Conservation (phyloP, 1,140 invertebrate genomes). For the Sycophila sp. region DNA sequence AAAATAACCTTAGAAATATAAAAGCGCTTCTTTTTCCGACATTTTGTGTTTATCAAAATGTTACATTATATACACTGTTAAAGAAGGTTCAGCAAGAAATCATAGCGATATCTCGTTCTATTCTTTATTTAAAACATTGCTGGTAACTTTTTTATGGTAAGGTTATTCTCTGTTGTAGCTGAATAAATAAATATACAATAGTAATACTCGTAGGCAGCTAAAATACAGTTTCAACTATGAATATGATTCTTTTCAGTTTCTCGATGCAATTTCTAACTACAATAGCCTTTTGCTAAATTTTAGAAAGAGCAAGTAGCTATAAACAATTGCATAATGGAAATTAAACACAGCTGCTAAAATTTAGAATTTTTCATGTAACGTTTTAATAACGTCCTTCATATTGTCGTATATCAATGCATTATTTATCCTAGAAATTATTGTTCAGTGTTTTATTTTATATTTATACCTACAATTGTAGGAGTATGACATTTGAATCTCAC, state of each 20-base stretch:
- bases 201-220: conserved; percentile 40
- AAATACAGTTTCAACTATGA: conserved; percentile 9
- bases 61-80: conserved; percentile 25
- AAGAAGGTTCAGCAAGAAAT: conserved; percentile 21
- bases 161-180: conserved; percentile 44
- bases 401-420: background rate
- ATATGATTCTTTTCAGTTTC: background rate
- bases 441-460: background rate
- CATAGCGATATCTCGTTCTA: conserved; percentile 17
- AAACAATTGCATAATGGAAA: background rate
- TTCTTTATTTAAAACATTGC: conserved; percentile 22
- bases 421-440: too few relatives aligned
- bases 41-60: conserved; percentile 28
- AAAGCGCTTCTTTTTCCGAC: conserved; percentile 35
- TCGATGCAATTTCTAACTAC: conserved; percentile 9
- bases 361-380: background rate
- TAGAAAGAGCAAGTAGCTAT: background rate
- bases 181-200: conserved; percentile 58
- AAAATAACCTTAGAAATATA: conserved; percentile 2
- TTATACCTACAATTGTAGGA: conserved; percentile 2
- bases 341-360: conserved; percentile 7
- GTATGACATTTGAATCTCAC: conserved; percentile 17
- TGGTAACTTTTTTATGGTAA: conserved; percentile 44
- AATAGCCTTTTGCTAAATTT: conserved; percentile 2
- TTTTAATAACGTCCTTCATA: conserved; percentile 3